Conservation (phyloP, 2,888 invertebrate genomes). For the Platycheirus albimanus region DNA sequence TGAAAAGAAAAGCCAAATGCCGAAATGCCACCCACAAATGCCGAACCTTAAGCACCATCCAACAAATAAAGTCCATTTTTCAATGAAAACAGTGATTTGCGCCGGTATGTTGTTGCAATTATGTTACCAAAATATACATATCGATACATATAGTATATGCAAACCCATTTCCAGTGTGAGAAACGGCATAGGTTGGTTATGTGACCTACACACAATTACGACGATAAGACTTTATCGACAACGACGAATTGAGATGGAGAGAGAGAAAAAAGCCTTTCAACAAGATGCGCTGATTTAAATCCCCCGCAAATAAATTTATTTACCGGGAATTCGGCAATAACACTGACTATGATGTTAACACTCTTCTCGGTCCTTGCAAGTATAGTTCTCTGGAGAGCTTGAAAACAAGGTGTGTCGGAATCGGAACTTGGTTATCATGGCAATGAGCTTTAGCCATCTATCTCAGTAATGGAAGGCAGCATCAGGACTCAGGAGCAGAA, state of each 20-base stretch:
- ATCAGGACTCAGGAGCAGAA: too few species aligned
- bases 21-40: too few species aligned
- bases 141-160: too few species aligned
- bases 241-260: constrained; percentile 28
- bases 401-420: constrained; percentile 67
- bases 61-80: too few species aligned
- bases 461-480: constrained; percentile 15
- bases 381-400: constrained; percentile 55
- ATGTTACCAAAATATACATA: too few species aligned
- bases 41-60: too few species aligned
- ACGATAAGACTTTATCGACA: constrained; percentile 32
- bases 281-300: constrained; percentile 46
- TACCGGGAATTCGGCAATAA: constrained; percentile 53
- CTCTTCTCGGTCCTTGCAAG: constrained; percentile 37
- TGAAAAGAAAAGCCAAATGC: too few species aligned
- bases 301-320: constrained; percentile 17
- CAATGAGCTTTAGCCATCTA: constrained; percentile 34
- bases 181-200: too few species aligned
- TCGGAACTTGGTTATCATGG: constrained; percentile 25
- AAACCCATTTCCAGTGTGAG: too few species aligned
- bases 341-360: constrained; percentile 44
- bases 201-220: neutral
- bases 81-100: too few species aligned
- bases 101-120: too few species aligned
- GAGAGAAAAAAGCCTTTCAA: constrained; percentile 28